A percentile compares a stretch with the other conserved stretches of the same genome.
phyloP scores from a whole-genome alignment of 1,140 invertebrate species.

The Nebria ingens region DNA sequence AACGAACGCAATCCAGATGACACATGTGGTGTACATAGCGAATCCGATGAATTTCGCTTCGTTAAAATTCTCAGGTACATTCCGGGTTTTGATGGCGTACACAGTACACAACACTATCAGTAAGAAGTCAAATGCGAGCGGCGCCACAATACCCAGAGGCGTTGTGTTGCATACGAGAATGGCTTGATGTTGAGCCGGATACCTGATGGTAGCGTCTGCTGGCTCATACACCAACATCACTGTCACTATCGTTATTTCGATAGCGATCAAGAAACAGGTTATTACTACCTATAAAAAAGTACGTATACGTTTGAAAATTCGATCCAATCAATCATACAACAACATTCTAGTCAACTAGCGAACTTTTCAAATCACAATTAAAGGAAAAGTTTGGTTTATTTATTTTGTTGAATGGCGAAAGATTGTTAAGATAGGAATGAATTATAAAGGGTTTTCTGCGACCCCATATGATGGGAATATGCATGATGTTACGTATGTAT shows the following conservation, averaged over 20 bases:
- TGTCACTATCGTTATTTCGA: conserved; percentile 59
- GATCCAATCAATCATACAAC: too few relatives aligned
- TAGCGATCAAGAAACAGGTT: conserved; percentile 51
- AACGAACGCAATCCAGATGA: conserved; percentile 82
- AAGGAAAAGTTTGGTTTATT: too few relatives aligned
- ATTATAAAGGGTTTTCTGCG: too few relatives aligned
- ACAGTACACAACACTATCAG: conserved; percentile 70
- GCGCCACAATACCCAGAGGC: conserved; percentile 56
- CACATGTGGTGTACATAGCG: conserved; percentile 80
- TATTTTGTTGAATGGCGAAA: too few relatives aligned
- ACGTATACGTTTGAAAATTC: background rate
- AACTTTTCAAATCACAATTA: too few relatives aligned
- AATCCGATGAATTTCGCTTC: conserved; percentile 77
- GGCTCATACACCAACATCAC: conserved; percentile 60
- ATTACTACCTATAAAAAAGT: conserved; percentile 43
- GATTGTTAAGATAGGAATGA: too few relatives aligned
- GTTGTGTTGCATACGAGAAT: conserved; percentile 61
- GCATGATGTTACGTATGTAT: too few relatives aligned
- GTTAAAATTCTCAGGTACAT: conserved; percentile 83
- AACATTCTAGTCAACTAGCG: too few relatives aligned
- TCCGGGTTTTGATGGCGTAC: conserved; percentile 77
- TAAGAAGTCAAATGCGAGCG: conserved; percentile 69
- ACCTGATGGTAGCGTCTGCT: conserved; percentile 49
- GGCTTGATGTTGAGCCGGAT: conserved; percentile 43
- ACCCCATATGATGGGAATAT: too few relatives aligned